Conservation (phyloP, 1,140 invertebrate genomes). For the Rhopalosiphum maidis region DNA sequence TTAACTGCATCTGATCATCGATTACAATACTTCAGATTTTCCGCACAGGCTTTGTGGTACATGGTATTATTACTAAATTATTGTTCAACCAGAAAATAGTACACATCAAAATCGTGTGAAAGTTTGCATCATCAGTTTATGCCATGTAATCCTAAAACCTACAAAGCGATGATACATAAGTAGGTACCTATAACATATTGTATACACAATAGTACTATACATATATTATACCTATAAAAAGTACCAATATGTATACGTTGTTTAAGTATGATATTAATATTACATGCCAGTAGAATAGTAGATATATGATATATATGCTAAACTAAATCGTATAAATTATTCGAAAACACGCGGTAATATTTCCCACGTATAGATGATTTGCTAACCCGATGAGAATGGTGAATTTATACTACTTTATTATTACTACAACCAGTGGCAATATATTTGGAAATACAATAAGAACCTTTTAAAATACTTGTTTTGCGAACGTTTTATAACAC, state of each 20-base stretch:
- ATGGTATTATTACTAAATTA: neutral
- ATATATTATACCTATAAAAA: neutral
- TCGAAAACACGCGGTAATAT: neutral
- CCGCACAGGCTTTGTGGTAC: neutral
- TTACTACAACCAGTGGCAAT: neutral
- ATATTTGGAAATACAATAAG: neutral
- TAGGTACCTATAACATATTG: neutral
- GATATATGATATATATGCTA: neutral
- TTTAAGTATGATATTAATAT: neutral
- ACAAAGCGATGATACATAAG: neutral
- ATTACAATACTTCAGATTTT: neutral
- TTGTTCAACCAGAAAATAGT: neutral
- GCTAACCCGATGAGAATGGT: neutral
- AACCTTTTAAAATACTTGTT: too few relatives aligned
- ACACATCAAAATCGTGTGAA: neutral
- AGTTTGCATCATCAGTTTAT: neutral
- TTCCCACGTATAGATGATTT: neutral
- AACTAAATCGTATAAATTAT: neutral
- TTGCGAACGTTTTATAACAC: too few relatives aligned
- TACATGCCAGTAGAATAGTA: neutral
- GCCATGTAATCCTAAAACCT: neutral
- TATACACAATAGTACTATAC: neutral
- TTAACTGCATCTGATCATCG: neutral
- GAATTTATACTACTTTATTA: neutral
- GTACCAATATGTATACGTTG: neutral